These are phyloP conservation scores for Agrotis clavis DNA, from an alignment of 2,888 invertebrate species.

Conservation along the genomic window DNA sequence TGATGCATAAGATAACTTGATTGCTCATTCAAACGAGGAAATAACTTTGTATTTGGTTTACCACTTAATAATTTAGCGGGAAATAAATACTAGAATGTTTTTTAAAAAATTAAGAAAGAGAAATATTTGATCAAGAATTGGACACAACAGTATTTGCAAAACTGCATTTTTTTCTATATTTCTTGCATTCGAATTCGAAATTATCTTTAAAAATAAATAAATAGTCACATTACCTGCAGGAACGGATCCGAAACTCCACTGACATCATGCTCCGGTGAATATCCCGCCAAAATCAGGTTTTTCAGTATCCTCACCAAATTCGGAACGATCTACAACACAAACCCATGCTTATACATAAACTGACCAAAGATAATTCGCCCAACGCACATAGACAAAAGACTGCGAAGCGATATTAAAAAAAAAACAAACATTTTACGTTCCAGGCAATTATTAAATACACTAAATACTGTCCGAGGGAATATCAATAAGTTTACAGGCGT, in stretches of 20 bases:
- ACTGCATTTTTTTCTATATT: neutral
- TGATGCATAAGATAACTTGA: neutral
- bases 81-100: slow-evolving; percentile 1
- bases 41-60: neutral
- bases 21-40: neutral
- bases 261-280: slow-evolving; percentile 99
- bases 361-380: slow-evolving; percentile 61
- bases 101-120: neutral
- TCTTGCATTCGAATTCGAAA: neutral
- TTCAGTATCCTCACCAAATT: slow-evolving; percentile 99
- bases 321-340: slow-evolving; percentile 97
- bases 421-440: slow-evolving; percentile 60
- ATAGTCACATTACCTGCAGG: slow-evolving; percentile 94
- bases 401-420: slow-evolving; percentile 75
- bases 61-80: neutral
- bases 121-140: slow-evolving; percentile 9
- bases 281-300: slow-evolving; percentile 99
- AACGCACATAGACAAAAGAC: slow-evolving; percentile 75
- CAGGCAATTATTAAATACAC: slow-evolving; percentile 71
- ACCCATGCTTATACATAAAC: slow-evolving; percentile 62
- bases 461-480: slow-evolving; percentile 67
- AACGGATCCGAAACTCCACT: slow-evolving; percentile 99
- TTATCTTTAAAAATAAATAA: neutral
- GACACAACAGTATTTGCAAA: neutral
- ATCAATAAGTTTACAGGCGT: slow-evolving; percentile 62